phyloP scores from a whole-genome alignment of 2,888 invertebrate species.

The Neelides folsomi region DNA sequence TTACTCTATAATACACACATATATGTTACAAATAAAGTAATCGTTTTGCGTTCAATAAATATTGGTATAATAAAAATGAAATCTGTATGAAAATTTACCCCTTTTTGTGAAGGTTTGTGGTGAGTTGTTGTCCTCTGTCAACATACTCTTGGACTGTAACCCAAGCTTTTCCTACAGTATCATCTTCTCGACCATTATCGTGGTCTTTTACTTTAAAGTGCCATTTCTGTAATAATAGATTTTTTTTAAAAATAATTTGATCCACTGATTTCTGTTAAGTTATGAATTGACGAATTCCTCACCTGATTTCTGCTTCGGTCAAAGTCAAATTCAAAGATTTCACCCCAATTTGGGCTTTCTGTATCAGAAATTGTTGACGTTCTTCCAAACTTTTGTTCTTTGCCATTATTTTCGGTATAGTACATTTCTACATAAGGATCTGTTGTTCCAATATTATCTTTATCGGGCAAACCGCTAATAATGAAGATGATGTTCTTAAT shows the following conservation, averaged over 20 bases:
- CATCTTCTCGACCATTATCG: slow-evolving; percentile 28
- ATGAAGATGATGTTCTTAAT: not conserved
- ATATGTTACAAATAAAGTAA: no score
- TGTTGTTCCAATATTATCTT: slow-evolving; percentile 25
- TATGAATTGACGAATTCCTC: not conserved
- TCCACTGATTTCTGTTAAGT: not conserved
- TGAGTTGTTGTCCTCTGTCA: slow-evolving; percentile 23
- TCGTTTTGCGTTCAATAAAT: no score
- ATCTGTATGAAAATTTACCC: slow-evolving; percentile 24
- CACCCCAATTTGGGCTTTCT: slow-evolving; percentile 26
- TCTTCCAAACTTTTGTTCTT: slow-evolving; percentile 21
- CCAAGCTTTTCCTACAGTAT: slow-evolving; percentile 23
- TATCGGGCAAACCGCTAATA: slow-evolving; percentile 22
- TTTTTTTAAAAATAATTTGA: not conserved
- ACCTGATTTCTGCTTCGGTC: slow-evolving; percentile 22
- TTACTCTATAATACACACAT: slow-evolving; percentile 17
- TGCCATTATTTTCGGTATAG: slow-evolving; percentile 23
- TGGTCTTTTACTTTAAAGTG: slow-evolving; percentile 27
- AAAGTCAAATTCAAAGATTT: slow-evolving; percentile 28
- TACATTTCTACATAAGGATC: slow-evolving; percentile 27
- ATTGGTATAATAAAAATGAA: no score
- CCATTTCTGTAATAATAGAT: slow-evolving; percentile 12
- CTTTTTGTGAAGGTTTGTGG: slow-evolving; percentile 25
- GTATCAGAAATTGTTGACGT: slow-evolving; percentile 19
- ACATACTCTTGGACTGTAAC: slow-evolving; percentile 28